Evolutionary conservation across 1,140 invertebrate species (phyloP).

Genomic region (Hetaerina americana): DNA sequence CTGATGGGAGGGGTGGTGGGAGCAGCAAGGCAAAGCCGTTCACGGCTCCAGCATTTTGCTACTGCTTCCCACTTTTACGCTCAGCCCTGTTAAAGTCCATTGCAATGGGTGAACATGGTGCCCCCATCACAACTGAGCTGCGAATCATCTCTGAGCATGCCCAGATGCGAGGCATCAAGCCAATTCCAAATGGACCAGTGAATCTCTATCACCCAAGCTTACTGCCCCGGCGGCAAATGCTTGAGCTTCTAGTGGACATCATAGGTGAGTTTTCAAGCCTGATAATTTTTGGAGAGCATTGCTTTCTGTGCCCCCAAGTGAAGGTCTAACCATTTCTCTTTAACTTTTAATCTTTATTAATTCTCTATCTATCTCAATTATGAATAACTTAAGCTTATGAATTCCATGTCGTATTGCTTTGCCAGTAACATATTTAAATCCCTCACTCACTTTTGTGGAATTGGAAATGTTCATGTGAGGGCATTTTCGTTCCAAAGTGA

Average conservation of each 20-base stretch:
- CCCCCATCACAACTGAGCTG: conserved; percentile 45
- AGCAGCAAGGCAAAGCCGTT: conserved; percentile 27
- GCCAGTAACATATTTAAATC: no score
- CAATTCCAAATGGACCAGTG: conserved; percentile 16
- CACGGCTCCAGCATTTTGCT: conserved; percentile 63
- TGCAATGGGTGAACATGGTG: conserved; percentile 34
- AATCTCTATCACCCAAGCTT: conserved; percentile 53
- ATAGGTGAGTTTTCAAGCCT: conserved; percentile 44
- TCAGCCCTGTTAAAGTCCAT: conserved; percentile 37
- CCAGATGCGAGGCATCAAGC: conserved; percentile 37
- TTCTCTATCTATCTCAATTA: no score
- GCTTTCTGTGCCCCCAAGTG: background rate
- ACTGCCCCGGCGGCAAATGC: conserved; percentile 67
- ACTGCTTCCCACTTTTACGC: conserved; percentile 66
- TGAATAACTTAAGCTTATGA: no score
- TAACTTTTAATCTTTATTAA: no score
- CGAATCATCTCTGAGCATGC: conserved; percentile 59
- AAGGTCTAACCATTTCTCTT: no score
- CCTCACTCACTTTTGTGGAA: no score
- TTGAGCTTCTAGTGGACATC: conserved; percentile 63
- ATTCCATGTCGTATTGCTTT: no score
- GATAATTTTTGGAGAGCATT: background rate
- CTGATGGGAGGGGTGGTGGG: background rate
- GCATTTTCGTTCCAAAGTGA: no score
- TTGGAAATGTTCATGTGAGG: no score